Evolutionary conservation across 2,113 vertebrate genomes (phyloP).

Genomic region (Bubo bubo): DNA sequence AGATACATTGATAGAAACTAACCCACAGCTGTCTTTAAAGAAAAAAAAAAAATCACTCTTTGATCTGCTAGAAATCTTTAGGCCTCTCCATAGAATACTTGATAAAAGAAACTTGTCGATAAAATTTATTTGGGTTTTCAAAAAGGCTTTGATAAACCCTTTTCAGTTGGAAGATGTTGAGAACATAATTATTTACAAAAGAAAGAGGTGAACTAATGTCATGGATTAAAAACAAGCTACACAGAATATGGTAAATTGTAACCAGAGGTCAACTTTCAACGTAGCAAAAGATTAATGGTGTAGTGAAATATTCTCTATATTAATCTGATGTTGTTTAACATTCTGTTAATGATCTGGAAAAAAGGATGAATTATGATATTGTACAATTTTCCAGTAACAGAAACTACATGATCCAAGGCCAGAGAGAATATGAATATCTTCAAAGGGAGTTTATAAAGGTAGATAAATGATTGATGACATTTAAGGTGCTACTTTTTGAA

Average conservation of each 20-base stretch:
- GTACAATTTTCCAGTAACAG: not conserved
- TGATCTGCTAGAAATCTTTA: not conserved
- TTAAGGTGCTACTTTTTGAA: not conserved
- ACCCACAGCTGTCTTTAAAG: not conserved
- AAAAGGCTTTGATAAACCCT: not conserved
- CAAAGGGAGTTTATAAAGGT: not conserved
- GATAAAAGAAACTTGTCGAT: not conserved
- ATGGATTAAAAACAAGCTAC: not conserved
- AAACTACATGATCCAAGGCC: not conserved
- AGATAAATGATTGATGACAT: not conserved
- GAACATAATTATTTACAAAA: not conserved
- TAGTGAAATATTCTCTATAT: not conserved
- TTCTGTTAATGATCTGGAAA: slow-evolving; percentile 19
- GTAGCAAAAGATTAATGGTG: not conserved
- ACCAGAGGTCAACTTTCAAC: not conserved
- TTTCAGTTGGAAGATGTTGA: not conserved
- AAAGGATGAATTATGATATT: not conserved
- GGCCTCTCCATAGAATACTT: not conserved
- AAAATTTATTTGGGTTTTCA: not conserved
- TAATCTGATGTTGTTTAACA: not conserved
- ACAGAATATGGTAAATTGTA: not conserved
- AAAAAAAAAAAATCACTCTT: not conserved
- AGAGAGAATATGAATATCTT: not conserved
- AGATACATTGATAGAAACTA: not conserved
- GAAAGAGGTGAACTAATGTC: not conserved